These are phyloP conservation scores for Bugulina stolonifera DNA, from an alignment of 2,888 invertebrate genomes.

Conservation along the genomic window DNA sequence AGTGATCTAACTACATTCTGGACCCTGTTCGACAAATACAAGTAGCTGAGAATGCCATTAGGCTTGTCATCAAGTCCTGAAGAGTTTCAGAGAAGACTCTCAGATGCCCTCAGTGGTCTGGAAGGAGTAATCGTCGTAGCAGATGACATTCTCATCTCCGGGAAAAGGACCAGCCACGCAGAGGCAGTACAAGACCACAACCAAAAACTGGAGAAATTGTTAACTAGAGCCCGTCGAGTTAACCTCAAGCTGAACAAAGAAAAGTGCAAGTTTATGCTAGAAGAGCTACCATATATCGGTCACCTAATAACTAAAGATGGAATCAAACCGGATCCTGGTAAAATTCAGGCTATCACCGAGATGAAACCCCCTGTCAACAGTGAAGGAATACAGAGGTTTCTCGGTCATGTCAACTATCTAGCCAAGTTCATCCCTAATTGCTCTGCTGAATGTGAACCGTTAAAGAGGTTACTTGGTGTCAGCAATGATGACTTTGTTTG, in stretches of 20 bases:
- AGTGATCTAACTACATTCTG: constrained; percentile 15
- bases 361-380: not conserved
- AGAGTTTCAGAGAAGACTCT: constrained; percentile 8
- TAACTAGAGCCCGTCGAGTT: not conserved
- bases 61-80: not conserved
- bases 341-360: not conserved
- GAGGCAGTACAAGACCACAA: not conserved
- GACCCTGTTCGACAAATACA: constrained; percentile 13
- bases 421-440: constrained; percentile 1
- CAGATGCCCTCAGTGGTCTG: not conserved
- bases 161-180: not conserved
- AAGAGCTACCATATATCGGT: constrained; percentile 6
- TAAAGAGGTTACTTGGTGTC: no score
- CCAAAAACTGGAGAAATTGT: constrained; percentile 6
- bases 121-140: not conserved
- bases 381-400: not conserved
- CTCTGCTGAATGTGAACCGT: no score
- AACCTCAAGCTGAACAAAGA: constrained; percentile 21
- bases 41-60: not conserved
- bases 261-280: not conserved
- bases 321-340: not conserved
- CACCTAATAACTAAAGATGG: not conserved
- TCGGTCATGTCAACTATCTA: not conserved
- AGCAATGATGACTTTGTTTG: no score
- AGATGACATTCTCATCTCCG: constrained; percentile 16